Base-by-base conservation (phyloP, 1,140 invertebrate species). In the Zaprionus tsacasi region DNA sequence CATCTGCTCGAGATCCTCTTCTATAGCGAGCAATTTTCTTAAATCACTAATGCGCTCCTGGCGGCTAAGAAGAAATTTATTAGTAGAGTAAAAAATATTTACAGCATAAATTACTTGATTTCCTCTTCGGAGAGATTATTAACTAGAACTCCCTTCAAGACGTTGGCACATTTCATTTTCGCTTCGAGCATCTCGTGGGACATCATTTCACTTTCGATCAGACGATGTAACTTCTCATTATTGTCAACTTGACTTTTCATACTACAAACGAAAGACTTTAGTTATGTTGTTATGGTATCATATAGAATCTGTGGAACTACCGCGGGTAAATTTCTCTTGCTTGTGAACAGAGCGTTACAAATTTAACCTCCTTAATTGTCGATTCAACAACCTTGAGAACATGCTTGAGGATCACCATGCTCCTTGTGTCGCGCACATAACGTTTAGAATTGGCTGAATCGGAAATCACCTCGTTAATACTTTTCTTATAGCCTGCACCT, bases 231-330 rank as follows among this genome's bases (percentile, higher is more conserved):
- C 52, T 89, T 91, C 13, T 88, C 72, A 69, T 92, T 92, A 57
- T 91, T 91, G 21, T 91, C 83, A 30, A 92, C 77, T 59, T 91
- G 91, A 54, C 79, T 76, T 75, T 92, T 92, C 70, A 92, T 92
- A 48, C 91, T 92, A 30, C 6, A 21, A 33, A 21, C 33, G 2
- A 21, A 13, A 11, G 3, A 56, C 4, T 10, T 25, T n/a, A 27
- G 8, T n/a, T 48, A 50, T 11, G 11, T 21, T 11, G 1, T 35
- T n/a, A 11, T 36, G 13, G n/a, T n/a, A n/a, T n/a, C n/a, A 12
- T 13, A 5, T 13, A n/a, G 0, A 12, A 13, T 15, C 7, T 10
- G 27, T 4, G 6, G 2, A 59, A 55, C 50, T 21, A 91, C 91
- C 89, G 76, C 13, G 90, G 91, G 64, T 89, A 92, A 6, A 92